Conservation (phyloP, 2,888 invertebrate genomes). For the Yponomeuta sedellus region DNA sequence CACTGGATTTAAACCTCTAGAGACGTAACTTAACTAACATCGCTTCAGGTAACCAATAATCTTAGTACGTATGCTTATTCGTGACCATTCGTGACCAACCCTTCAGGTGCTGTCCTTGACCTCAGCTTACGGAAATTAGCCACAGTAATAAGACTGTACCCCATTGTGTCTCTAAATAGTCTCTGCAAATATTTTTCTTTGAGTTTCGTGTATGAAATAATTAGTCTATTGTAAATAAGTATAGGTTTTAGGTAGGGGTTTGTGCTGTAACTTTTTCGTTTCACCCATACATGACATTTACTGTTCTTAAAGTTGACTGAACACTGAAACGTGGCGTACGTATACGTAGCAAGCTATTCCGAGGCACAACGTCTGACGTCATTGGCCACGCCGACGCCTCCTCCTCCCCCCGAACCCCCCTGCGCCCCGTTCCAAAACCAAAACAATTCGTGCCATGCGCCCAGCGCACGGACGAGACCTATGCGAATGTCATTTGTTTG, state of each 20-base stretch:
- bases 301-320: background rate
- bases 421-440: conserved; percentile 1
- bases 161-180: too few species aligned
- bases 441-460: conserved; percentile 10
- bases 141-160: background rate
- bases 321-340: background rate
- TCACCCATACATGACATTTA: background rate
- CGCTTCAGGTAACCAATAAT: background rate
- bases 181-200: too few species aligned
- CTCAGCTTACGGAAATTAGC: background rate
- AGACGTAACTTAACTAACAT: background rate
- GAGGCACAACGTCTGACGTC: conserved; percentile 13
- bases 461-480: conserved; percentile 7
- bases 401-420: background rate
- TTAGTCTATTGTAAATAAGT: background rate
- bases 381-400: conserved; percentile 3
- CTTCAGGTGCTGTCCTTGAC: background rate
- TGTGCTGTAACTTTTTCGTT: background rate
- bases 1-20: background rate
- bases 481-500: background rate
- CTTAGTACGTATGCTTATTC: background rate
- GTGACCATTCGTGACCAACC: background rate
- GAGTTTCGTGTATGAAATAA: background rate
- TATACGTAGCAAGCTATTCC: conserved; percentile 11
- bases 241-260: background rate